These are phyloP conservation scores for Macropis europaea DNA, from an alignment of 2,888 invertebrate species.

Conservation along the genomic window DNA sequence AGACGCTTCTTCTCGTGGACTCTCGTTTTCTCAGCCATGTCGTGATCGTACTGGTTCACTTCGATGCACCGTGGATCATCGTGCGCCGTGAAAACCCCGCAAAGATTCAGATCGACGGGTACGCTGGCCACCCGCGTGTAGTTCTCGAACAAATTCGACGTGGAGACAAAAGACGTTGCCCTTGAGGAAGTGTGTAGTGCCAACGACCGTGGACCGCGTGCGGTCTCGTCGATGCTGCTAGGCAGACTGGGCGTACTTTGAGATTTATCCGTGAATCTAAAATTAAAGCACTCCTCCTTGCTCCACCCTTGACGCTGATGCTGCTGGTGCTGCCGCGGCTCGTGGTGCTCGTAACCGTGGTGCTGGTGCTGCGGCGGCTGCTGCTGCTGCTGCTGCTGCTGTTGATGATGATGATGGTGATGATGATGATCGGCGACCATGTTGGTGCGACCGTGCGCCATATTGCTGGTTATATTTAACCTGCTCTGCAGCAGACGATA, in stretches of 20 bases:
- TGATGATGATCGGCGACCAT: slow-evolving; percentile 63
- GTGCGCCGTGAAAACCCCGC: slow-evolving; percentile 68
- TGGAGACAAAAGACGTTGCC: slow-evolving; percentile 59
- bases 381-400: slow-evolving; percentile 42
- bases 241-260: slow-evolving; percentile 78
- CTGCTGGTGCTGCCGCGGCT: slow-evolving; percentile 52
- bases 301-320: slow-evolving; percentile 62
- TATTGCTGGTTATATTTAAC: slow-evolving; percentile 75
- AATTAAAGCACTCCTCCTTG: slow-evolving; percentile 74
- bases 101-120: slow-evolving; percentile 86
- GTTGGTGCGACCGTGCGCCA: slow-evolving; percentile 60
- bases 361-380: slow-evolving; percentile 56
- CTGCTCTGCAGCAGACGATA: slow-evolving; percentile 69
- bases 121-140: slow-evolving; percentile 82
- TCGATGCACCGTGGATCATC: slow-evolving; percentile 51
- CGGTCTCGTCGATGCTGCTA: slow-evolving; percentile 70
- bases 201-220: slow-evolving; percentile 47
- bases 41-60: slow-evolving; percentile 43
- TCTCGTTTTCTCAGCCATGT: slow-evolving; percentile 50
- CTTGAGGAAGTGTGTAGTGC: slow-evolving; percentile 45
- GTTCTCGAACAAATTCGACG: slow-evolving; percentile 72
- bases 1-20: slow-evolving; percentile 24
- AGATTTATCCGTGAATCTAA: slow-evolving; percentile 79
- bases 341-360: slow-evolving; percentile 57
- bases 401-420: slow-evolving; percentile 53